Base-by-base conservation (phyloP, 2,888 invertebrate genomes). In the Phaedon cochleariae region DNA sequence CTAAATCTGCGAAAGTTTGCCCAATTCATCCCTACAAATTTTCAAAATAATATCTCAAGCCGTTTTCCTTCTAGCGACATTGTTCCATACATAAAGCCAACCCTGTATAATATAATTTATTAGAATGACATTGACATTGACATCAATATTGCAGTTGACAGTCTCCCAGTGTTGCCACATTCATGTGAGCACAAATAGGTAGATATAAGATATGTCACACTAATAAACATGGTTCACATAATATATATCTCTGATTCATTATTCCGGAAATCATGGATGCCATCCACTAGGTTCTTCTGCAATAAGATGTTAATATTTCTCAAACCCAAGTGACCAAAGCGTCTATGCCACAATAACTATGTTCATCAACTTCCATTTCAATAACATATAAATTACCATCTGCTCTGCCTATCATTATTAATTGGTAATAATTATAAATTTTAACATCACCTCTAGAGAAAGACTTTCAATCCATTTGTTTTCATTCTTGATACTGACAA, bases 141-240 rank as follows among this genome's bases (percentile, higher is more conserved):
- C n/a, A n/a, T n/a, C n/a, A n/a, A n/a, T n/a, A n/a, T n/a, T n/a
- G n/a, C n/a, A n/a, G n/a, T n/a, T n/a, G n/a, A n/a, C n/a, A n/a
- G n/a, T n/a, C n/a, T n/a, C n/a, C n/a, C n/a, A n/a, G n/a, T n/a
- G n/a, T n/a, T n/a, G n/a, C n/a, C n/a, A n/a, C n/a, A n/a, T n/a
- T n/a, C n/a, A n/a, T n/a, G n/a, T n/a, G n/a, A n/a, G n/a, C n/a
- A n/a, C n/a, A n/a, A n/a, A n/a, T n/a, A n/a, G n/a, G n/a, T n/a
- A n/a, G n/a, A n/a, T n/a, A n/a, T n/a, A n/a, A n/a, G n/a, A n/a
- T n/a, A n/a, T n/a, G n/a, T n/a, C n/a, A n/a, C n/a, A n/a, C n/a
- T n/a, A n/a, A 17, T 22, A 60, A 12, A 52, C 60, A 52, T 53
- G 52, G 15, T 52, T 60, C 53, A 52, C 60, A 60, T 45, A 41